Base-by-base conservation (phyloP, 2,113 vertebrate genomes). In the Syngnathus floridae region DNA sequence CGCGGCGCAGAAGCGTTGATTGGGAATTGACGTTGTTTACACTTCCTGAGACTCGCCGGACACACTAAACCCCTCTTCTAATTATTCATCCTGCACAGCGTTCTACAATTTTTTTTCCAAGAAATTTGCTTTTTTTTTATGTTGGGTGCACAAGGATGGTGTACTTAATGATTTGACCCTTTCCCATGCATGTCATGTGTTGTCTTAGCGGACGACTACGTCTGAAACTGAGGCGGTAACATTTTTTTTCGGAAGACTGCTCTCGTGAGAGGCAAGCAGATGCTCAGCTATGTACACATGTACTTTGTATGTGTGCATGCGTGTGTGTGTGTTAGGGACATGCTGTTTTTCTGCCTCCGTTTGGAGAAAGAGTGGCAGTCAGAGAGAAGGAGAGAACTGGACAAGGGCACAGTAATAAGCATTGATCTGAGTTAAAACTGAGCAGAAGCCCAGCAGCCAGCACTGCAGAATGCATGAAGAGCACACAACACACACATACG, bases 11-110 rank as follows among this genome's bases (percentile, higher is more conserved):
- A 86, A 81, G 82, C 82, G 88, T 83, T 90, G 88, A 90, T 90
- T 88, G 81, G 82, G 82, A 89, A 88, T 89, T 85, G 74, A 16
- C 78, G 75, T 85, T 88, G 85, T 88, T 90, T 87, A 87, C 78
- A 79, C 77, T 82, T 84, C 84, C 79, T 7, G 83, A 86, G 75
- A 70, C 55, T 76, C 80, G 87, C 73, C 76, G 83, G 76, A 83
- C 57, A 40, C 76, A 58, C 11, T 65, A 35, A 35, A 5, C 14
- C 26, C 54, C 35, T 31, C 26, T 56, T 56, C 35, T 51, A n/a
- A n/a, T 7, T 51, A 51, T 51, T n/a, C 8, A 51, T 51, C 19
- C 48, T 4, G 48, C 5, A 58, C 64, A 61, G 19, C 63, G 46
- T 9, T 46, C 13, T 16, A 16, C 16, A 31, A 31, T 31, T 31